A percentile compares a stretch with the other conserved stretches of the same genome.
phyloP scores from a whole-genome alignment of 2,797 vertebrate species.

The Cheirogaleus major region DNA sequence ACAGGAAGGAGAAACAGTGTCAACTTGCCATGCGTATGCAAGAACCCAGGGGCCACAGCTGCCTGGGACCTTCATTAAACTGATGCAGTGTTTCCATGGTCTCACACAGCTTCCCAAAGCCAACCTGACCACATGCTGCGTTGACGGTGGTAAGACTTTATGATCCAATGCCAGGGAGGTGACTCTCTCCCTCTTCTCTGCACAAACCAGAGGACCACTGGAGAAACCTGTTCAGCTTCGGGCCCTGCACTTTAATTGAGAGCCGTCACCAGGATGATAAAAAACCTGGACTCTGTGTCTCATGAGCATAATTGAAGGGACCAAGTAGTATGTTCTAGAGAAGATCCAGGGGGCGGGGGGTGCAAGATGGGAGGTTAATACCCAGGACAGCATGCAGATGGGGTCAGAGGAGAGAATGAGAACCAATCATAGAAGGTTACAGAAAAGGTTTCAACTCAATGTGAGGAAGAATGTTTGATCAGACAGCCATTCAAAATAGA shows the following conservation, averaged over 20 bases:
- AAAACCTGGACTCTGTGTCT: not conserved
- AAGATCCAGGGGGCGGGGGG: not conserved
- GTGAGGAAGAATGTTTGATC: not conserved
- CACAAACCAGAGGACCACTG: not conserved
- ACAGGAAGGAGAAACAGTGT: not conserved
- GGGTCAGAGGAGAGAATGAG: not conserved
- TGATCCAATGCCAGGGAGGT: not conserved
- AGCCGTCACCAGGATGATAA: not conserved
- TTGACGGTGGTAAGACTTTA: not conserved
- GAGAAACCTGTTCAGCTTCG: not conserved
- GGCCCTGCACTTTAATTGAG: not conserved
- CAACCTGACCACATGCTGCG: not conserved
- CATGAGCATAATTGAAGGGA: not conserved
- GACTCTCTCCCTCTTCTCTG: not conserved
- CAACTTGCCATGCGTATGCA: not conserved
- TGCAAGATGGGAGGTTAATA: not conserved
- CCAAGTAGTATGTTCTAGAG: not conserved
- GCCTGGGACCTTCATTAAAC: not conserved
- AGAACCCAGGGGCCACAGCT: not conserved
- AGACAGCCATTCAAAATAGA: slow-evolving; percentile 18
- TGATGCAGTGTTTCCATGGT: not conserved
- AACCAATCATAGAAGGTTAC: not conserved
- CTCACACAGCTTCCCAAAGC: not conserved
- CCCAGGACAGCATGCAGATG: not conserved
- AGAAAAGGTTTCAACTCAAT: not conserved